These are phyloP conservation scores for Contarinia nasturtii DNA, from an alignment of 1,140 invertebrate species.

Conservation along the genomic window DNA sequence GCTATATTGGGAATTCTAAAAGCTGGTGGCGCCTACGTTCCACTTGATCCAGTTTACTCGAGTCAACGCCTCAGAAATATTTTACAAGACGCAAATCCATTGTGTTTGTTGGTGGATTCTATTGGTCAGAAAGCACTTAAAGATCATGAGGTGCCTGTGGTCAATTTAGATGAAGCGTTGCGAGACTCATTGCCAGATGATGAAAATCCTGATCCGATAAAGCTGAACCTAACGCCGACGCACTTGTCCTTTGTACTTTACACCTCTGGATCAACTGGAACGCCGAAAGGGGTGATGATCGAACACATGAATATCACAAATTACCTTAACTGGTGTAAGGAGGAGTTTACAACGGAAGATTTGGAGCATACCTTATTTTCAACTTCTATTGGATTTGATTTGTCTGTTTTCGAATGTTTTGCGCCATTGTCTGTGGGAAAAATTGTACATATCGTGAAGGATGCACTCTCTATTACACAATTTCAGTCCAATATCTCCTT, in stretches of 20 bases:
- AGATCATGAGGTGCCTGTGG: too few relatives aligned
- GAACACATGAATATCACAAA: background rate
- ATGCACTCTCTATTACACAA: background rate
- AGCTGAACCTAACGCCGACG: background rate
- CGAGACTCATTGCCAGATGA: background rate
- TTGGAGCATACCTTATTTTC: background rate
- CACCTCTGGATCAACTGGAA: background rate
- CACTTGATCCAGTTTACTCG: background rate
- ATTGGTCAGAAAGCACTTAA: too few relatives aligned
- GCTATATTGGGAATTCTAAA: background rate
- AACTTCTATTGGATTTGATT: background rate
- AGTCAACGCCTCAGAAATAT: too few relatives aligned
- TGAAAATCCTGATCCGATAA: background rate
- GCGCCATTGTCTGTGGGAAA: background rate
- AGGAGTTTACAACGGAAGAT: background rate
- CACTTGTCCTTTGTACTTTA: background rate
- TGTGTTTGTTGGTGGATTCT: too few relatives aligned
- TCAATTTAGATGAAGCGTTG: background rate
- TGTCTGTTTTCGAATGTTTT: background rate
- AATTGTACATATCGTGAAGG: background rate
- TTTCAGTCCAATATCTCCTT: too few relatives aligned
- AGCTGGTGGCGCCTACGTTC: background rate
- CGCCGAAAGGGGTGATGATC: background rate
- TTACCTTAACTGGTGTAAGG: background rate
- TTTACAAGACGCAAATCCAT: too few relatives aligned